Conservation (phyloP, 1,140 invertebrate species). For the Tachypleus tridentatus region DNA sequence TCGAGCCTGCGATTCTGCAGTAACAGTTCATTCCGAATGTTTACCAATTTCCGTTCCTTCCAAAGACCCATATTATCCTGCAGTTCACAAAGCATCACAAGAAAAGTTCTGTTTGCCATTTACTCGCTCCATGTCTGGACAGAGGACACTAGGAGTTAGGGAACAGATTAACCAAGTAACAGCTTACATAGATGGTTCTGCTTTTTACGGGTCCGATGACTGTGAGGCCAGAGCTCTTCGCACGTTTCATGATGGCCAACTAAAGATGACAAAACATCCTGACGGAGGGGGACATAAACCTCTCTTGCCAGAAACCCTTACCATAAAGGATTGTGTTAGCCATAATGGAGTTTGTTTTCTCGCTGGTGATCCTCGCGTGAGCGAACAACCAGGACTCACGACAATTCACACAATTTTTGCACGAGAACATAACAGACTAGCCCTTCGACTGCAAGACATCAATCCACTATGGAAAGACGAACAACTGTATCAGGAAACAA, state of each 20-base stretch:
- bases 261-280: conserved; percentile 65
- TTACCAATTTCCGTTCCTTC: conserved; percentile 43
- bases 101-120: conserved; percentile 78
- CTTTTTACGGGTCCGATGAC: conserved; percentile 55
- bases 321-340: conserved; percentile 73
- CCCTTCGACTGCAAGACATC: conserved; percentile 50
- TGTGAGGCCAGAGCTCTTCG: conserved; percentile 60
- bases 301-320: conserved; percentile 55
- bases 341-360: conserved; percentile 70
- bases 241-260: conserved; percentile 50
- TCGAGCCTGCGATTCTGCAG: conserved; percentile 50
- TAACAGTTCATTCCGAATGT: conserved; percentile 64
- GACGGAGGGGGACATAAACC: conserved; percentile 42
- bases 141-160: conserved; percentile 52
- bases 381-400: conserved; percentile 48
- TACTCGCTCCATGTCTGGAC: conserved; percentile 80
- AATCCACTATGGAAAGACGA: conserved; percentile 77
- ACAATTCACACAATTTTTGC: conserved; percentile 49
- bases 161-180: conserved; percentile 53
- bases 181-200: conserved; percentile 47
- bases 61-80: conserved; percentile 44
- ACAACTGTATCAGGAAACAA: conserved; percentile 40
- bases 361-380: conserved; percentile 51
- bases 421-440: conserved; percentile 80
- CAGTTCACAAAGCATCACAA: conserved; percentile 61